Percentiles rank a stretch among this genome's conserved stretches.
These are phyloP conservation scores for Coremacera marginata DNA, from an alignment of 2,888 invertebrate genomes.

Conservation along the genomic window DNA sequence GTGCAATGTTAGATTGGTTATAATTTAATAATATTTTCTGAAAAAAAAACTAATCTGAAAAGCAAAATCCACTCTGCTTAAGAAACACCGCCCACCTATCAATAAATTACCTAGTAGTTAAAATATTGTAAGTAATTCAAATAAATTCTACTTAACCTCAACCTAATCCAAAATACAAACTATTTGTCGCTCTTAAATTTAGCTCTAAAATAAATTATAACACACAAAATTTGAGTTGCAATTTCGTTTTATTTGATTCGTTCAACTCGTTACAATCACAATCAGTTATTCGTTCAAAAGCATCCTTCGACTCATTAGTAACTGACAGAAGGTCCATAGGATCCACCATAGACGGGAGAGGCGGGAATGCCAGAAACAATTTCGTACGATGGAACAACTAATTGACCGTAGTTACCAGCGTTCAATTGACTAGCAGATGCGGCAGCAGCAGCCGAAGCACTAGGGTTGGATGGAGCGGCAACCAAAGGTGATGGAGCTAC, in stretches of 20 bases:
- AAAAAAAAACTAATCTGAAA: no score
- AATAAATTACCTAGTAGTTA: no score
- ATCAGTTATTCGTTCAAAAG: neutral
- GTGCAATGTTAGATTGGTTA: no score
- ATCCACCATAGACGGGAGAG: neutral
- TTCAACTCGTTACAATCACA: neutral
- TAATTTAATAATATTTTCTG: no score
- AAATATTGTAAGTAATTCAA: no score
- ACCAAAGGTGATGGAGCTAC: neutral
- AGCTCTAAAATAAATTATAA: neutral
- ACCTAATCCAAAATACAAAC: no score
- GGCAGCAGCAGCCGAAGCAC: slow-evolving; percentile 53
- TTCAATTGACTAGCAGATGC: slow-evolving; percentile 46
- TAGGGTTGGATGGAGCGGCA: slow-evolving; percentile 41
- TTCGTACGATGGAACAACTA: slow-evolving; percentile 46
- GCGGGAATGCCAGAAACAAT: slow-evolving; percentile 45
- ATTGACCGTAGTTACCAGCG: slow-evolving; percentile 47
- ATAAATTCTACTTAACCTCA: no score
- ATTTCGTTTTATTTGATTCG: neutral
- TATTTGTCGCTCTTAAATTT: no score
- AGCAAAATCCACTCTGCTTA: no score
- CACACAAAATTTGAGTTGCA: neutral
- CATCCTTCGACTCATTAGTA: neutral
- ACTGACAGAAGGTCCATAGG: neutral
- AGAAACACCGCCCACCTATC: no score